A percentile compares a stretch with the other conserved stretches of the same genome.
Conservation (phyloP, 2,113 vertebrate genomes). For the Aspiorhynchus laticeps region DNA sequence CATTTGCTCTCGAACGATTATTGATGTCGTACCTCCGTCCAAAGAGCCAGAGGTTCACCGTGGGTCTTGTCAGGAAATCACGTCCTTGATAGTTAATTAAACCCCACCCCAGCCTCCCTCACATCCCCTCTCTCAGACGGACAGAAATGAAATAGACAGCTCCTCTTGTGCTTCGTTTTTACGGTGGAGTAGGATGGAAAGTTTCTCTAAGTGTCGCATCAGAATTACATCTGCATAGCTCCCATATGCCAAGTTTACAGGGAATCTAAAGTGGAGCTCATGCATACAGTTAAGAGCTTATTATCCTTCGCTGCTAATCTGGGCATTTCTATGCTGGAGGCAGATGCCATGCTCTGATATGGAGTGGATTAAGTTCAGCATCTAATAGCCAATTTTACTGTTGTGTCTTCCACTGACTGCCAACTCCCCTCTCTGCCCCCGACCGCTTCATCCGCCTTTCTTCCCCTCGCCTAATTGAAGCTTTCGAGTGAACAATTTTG, state of each 20-base stretch:
- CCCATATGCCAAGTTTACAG: conserved; percentile 32
- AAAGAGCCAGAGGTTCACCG: not conserved
- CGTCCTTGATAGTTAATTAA: conserved; percentile 26
- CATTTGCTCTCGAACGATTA: conserved; percentile 18
- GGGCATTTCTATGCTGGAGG: conserved; percentile 57
- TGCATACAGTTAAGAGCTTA: conserved; percentile 58
- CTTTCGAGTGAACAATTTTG: conserved; percentile 60
- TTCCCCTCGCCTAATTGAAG: conserved; percentile 59
- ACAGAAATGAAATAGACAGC: not conserved
- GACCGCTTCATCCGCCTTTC: conserved; percentile 11
- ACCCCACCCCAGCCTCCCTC: not conserved
- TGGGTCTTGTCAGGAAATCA: conserved; percentile 13
- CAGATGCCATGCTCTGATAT: conserved; percentile 55
- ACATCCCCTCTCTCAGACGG: not conserved
- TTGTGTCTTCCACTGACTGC: conserved; percentile 39
- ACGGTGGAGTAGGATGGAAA: not conserved
- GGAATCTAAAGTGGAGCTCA: conserved; percentile 44
- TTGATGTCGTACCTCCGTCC: not conserved
- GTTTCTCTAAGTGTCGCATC: not conserved
- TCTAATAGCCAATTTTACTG: conserved; percentile 56
- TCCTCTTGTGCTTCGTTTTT: not conserved
- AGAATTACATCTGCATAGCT: not conserved
- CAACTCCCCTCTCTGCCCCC: conserved; percentile 38
- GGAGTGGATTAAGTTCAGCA: conserved; percentile 58
- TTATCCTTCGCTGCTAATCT: conserved; percentile 60